A percentile compares a stretch with the other conserved stretches of the same genome.
Conservation (phyloP, 35 echinoderm and acorn worm species). For the Patiria miniata region DNA sequence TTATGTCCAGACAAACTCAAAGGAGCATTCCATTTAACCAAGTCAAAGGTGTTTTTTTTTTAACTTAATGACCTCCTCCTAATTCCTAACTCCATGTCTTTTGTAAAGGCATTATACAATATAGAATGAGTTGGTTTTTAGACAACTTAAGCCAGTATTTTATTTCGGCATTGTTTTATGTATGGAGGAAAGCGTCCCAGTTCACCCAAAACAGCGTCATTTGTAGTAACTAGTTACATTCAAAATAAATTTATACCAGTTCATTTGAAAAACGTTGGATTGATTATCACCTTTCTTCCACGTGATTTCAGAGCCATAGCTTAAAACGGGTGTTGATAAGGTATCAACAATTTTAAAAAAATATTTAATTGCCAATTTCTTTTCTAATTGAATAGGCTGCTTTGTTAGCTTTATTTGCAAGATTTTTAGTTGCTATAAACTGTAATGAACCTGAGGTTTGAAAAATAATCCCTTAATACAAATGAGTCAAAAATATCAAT, state of each 20-base stretch:
- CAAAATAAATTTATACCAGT: background rate
- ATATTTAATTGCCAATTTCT: background rate
- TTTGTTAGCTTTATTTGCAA: background rate
- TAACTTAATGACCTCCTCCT: background rate
- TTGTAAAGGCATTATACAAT: background rate
- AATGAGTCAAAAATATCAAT: background rate
- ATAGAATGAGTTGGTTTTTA: conserved; percentile 2
- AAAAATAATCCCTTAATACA: background rate
- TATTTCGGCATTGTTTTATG: background rate
- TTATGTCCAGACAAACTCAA: background rate
- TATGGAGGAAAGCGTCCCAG: background rate
- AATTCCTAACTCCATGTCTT: background rate
- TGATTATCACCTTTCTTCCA: background rate
- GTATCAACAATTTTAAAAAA: background rate
- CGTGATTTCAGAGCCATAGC: background rate
- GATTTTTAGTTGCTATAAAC: background rate
- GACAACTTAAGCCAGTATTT: background rate
- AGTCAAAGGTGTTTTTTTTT: background rate
- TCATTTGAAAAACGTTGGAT: background rate
- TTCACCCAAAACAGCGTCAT: background rate
- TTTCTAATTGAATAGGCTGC: too few species aligned
- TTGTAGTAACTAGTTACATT: background rate
- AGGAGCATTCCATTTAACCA: too few species aligned
- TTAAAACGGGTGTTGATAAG: background rate
- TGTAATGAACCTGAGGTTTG: background rate